Base-by-base conservation (phyloP, 2,797 vertebrate genomes). In the Acestrorhynchus altus region DNA sequence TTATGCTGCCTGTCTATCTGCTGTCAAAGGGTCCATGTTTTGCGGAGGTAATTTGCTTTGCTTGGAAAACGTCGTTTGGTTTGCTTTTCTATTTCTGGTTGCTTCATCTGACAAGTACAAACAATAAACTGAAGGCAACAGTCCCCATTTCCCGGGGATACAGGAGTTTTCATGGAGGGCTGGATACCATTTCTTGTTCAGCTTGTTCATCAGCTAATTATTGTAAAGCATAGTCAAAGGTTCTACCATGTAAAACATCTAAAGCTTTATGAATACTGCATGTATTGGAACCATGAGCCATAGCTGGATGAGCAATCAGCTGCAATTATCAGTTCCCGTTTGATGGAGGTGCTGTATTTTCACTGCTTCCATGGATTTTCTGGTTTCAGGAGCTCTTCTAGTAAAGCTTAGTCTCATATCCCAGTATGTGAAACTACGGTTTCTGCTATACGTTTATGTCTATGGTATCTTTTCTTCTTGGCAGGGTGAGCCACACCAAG, bases 231-330 rank as follows among this genome's bases (percentile, higher is more conserved):
- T 8, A 52, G 11, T 16, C n/a, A 35, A 31, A 54, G 4, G 44
- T 12, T 16, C 26, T 5, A 9, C 6, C 15, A 4, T 5, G 18
- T 4, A 3, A 47, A 60, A 22, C 42, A 49, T 24, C 16, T 15
- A 13, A 49, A 6, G 24, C 28, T 12, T 49, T 15, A 15, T 35
- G 24, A n/a, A 42, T 42, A 13, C 16, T 20, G 6, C 49, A 8
- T 22, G 24, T 40, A 18, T 7, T 4, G 12, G 15, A 61, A 67
- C 51, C 24, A 67, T 28, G 24, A 8, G 51, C 5, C 10, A 11
- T 51, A 67, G 52, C 51, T 20, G 75, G 60, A 69, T 73, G 46
- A 35, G 56, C 35, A 76, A 76, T n/a, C n/a, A n/a, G n/a, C n/a
- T n/a, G n/a, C n/a, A n/a, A n/a, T n/a, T n/a, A n/a, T n/a, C n/a